A percentile compares a stretch with the other conserved stretches of the same genome.
phyloP scores from a whole-genome alignment of 2,888 invertebrate species.

The Pachymerium ferrugineum region DNA sequence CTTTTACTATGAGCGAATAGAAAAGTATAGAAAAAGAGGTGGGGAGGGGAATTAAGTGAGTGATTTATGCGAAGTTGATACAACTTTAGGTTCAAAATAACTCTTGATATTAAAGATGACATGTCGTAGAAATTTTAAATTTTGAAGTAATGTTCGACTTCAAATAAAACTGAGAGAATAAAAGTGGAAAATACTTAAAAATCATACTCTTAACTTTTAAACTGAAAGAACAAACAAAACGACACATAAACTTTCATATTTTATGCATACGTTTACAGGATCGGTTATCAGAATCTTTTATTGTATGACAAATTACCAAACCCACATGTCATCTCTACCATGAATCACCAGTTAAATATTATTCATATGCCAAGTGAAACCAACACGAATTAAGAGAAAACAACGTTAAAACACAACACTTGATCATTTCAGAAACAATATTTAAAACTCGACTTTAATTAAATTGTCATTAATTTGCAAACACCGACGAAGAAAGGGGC shows the following conservation, averaged over 20 bases:
- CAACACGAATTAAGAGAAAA: neutral
- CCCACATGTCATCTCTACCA: neutral
- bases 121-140: no score
- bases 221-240: no score
- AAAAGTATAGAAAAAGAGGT: neutral
- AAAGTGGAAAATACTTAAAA: no score
- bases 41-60: no score
- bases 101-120: no score
- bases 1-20: neutral
- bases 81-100: no score
- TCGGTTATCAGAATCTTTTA: neutral
- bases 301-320: neutral
- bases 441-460: neutral
- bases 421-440: conserved; percentile 3
- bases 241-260: no score
- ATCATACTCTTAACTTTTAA: no score
- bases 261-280: neutral
- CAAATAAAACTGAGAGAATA: no score
- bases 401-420: neutral
- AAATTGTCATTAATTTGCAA: conserved; percentile 19
- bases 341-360: neutral
- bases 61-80: no score
- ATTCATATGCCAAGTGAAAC: neutral
- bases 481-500: neutral
- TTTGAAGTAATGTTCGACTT: no score